A percentile compares a stretch with the other conserved stretches of the same genome.
phyloP scores from a whole-genome alignment of 2,797 vertebrate species.

The Rhinella marina region DNA sequence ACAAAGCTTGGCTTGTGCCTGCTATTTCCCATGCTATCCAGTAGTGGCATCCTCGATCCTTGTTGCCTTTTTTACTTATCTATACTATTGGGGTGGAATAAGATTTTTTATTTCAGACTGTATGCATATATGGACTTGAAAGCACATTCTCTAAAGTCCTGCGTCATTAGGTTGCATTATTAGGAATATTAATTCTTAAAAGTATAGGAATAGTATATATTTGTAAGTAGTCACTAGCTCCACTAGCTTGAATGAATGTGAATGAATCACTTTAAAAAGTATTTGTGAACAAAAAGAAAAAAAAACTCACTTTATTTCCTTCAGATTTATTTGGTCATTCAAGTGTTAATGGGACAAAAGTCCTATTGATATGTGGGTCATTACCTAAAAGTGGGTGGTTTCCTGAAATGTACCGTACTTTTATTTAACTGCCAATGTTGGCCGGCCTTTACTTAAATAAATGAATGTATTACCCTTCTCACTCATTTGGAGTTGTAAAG shows the following conservation, averaged over 20 bases:
- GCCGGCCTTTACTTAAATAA: slow-evolving; percentile 28
- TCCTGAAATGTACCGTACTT: background rate
- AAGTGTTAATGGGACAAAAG: slow-evolving; percentile 27
- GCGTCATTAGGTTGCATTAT: background rate
- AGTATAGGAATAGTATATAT: background rate
- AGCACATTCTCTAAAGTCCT: background rate
- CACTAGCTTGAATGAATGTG: background rate
- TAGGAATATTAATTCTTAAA: background rate
- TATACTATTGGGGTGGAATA: background rate
- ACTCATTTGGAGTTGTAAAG: background rate
- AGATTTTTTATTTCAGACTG: background rate
- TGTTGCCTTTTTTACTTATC: background rate
- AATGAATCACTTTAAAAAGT: background rate
- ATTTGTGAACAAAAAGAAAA: background rate
- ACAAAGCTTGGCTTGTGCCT: background rate
- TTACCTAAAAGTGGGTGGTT: background rate
- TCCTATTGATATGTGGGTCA: slow-evolving; percentile 25
- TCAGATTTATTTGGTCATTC: background rate
- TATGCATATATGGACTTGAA: background rate
- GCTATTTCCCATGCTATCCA: background rate
- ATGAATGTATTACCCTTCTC: background rate
- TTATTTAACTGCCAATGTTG: background rate
- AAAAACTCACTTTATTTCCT: background rate
- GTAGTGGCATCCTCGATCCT: background rate
- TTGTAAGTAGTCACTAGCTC: background rate